Base-by-base conservation (phyloP, 92 coral and sea anemone species). In the Epizoanthus rinbou region DNA sequence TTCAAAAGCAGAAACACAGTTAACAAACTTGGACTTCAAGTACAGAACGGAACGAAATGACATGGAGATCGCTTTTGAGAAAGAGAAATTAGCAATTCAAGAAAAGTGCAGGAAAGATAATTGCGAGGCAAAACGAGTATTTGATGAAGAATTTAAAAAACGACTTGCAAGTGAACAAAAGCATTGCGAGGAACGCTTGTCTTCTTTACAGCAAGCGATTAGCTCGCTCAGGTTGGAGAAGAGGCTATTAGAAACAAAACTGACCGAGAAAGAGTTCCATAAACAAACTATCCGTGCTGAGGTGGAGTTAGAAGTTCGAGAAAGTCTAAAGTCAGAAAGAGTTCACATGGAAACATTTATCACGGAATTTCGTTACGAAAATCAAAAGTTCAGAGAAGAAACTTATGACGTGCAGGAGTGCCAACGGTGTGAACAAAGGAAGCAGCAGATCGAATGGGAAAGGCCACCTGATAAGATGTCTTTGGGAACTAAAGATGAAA, bases 331-430 rank as follows among this genome's bases (percentile, higher is more conserved):
- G 23, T 54, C 80, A 24, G 80, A 74, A 14, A 62, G 28, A 43
- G 2, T 15, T 15, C 28, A 15, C 11, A n/a, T 28, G 54, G 80
- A 74, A n/a, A 56, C 3, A 5, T 16, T 56, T 74, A 54, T 54
- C 45, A 74, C 28, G 80, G 80, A 74, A n/a, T 52, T 57, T 53
- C 28, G 24, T 33, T 13, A 22, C 17, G 80, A 74, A 25, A 54
- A 16, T 16, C 64, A 15, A 18, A 74, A 54, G 47, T 65, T 74
- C 33, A 56, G 80, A 56, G 65, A 74, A 9, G 65, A 56, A 56
- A 65, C 25, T 25, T 21, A 15, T 13, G 80, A 74, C 23, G 25
- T 15, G 8, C 31, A n/a, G 15, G 80, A 56, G 11, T 23, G 45
- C 3, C 59, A 74, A 53, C 28, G 25, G 16, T 45, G 65, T 6